phyloP scores from a whole-genome alignment of 1,140 invertebrate species.

The Trachymyrmex cornetzi region DNA sequence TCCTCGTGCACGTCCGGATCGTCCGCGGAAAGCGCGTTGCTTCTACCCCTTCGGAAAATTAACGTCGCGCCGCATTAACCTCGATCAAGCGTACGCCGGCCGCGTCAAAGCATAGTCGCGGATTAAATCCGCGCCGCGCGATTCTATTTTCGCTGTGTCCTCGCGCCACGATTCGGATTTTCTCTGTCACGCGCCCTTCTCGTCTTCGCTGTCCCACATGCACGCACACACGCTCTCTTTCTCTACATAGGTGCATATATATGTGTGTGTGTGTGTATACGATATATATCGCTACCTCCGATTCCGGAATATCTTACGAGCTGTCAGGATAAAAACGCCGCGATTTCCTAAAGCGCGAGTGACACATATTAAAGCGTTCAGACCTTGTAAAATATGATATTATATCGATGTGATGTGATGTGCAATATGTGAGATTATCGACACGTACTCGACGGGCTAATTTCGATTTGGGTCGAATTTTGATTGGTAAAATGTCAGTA shows the following conservation, averaged over 20 bases:
- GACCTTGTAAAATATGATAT: conserved; percentile 43
- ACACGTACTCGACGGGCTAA: conserved; percentile 47
- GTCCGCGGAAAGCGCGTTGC: conserved; percentile 1
- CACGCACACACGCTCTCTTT: neutral
- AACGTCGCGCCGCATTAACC: conserved; percentile 58
- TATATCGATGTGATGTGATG: conserved; percentile 39
- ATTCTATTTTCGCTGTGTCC: conserved; percentile 56
- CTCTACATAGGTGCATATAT: neutral
- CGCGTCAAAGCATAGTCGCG: conserved; percentile 40
- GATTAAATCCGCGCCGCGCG: conserved; percentile 46
- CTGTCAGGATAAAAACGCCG: conserved; percentile 39
- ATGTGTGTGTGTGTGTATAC: too few relatives aligned
- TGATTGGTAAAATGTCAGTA: conserved; percentile 56
- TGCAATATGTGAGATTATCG: conserved; percentile 55
- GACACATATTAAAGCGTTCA: conserved; percentile 45
- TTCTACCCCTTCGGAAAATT: conserved; percentile 52
- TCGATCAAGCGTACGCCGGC: conserved; percentile 30
- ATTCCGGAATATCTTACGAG: conserved; percentile 47
- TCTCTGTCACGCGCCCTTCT: conserved; percentile 1
- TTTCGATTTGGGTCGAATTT: conserved; percentile 57
- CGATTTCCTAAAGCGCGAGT: conserved; percentile 36
- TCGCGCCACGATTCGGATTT: conserved; percentile 48
- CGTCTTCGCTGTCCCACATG: neutral
- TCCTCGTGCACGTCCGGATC: conserved; percentile 35
- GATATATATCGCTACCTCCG: neutral